phyloP scores from a whole-genome alignment of 1,140 invertebrate species.

The Trichonephila clavipes region DNA sequence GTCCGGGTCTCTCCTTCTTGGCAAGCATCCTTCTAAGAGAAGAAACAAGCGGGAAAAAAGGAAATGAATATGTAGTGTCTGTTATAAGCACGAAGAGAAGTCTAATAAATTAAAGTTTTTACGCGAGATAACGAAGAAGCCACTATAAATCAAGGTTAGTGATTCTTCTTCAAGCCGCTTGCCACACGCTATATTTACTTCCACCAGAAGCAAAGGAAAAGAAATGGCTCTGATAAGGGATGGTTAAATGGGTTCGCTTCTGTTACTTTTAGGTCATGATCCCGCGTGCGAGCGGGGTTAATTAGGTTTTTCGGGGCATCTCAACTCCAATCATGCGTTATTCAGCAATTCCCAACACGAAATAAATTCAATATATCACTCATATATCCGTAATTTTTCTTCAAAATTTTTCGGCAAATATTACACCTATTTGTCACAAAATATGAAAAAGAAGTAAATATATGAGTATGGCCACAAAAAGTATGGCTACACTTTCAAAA shows the following conservation, averaged over 20 bases:
- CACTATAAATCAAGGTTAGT: conserved; percentile 75
- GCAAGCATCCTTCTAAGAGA: conserved; percentile 46
- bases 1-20: conserved; percentile 63
- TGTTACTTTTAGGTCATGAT: conserved; percentile 55
- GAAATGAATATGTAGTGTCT: conserved; percentile 76
- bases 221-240: conserved; percentile 22
- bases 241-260: neutral
- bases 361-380: too few species aligned
- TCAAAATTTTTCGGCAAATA: too few species aligned
- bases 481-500: too few species aligned
- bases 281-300: too few species aligned
- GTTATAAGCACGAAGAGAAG: conserved; percentile 69
- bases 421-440: too few species aligned
- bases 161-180: conserved; percentile 71
- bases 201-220: conserved; percentile 43
- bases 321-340: too few species aligned
- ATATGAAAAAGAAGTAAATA: too few species aligned
- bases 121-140: conserved; percentile 76
- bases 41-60: conserved; percentile 29
- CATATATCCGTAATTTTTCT: too few species aligned
- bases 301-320: too few species aligned
- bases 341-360: too few species aligned
- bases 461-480: too few species aligned
- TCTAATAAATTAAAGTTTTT: conserved; percentile 77
- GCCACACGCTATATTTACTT: conserved; percentile 76